A percentile compares a stretch with the other conserved stretches of the same genome.
Evolutionary conservation across 1,140 invertebrate species (phyloP).

Genomic region (Globodera rostochiensis): DNA sequence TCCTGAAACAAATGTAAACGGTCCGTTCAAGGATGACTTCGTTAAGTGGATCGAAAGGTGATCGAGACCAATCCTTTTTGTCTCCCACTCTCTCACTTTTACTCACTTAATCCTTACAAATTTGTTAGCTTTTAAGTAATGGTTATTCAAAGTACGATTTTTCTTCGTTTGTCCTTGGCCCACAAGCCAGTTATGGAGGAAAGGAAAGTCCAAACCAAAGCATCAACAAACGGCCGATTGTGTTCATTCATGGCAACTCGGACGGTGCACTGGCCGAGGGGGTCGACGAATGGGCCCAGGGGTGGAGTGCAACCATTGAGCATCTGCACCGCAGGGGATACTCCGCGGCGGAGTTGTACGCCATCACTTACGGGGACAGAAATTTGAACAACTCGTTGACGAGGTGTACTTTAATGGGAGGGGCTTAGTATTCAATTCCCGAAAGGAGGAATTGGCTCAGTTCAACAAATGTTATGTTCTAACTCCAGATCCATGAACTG

Average conservation of each 20-base stretch:
- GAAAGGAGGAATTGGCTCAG: background rate
- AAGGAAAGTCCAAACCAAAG: background rate
- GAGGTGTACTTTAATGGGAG: constrained; percentile 4
- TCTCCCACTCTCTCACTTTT: too few relatives aligned
- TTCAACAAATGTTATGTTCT: background rate
- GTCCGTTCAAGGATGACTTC: constrained; percentile 17
- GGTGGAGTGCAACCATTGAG: constrained; percentile 41
- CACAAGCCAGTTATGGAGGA: constrained; percentile 25
- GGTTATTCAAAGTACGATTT: constrained; percentile 31
- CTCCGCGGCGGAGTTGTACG: constrained; percentile 48
- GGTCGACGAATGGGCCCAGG: constrained; percentile 30
- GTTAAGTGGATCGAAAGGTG: constrained; percentile 15
- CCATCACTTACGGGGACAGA: constrained; percentile 53
- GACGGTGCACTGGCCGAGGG: constrained; percentile 42
- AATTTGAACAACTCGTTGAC: constrained; percentile 29
- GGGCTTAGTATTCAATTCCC: background rate
- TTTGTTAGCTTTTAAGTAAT: constrained; percentile 13
- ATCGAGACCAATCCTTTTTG: background rate
- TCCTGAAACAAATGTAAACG: background rate
- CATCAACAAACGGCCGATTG: constrained; percentile 34
- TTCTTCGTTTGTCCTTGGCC: background rate
- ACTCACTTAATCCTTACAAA: too few relatives aligned
- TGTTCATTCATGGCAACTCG: constrained; percentile 53
- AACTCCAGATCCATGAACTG: constrained; percentile 37
- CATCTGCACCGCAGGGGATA: constrained; percentile 52